Conservation (phyloP, 2,797 vertebrate genomes). For the Synanceia verrucosa region DNA sequence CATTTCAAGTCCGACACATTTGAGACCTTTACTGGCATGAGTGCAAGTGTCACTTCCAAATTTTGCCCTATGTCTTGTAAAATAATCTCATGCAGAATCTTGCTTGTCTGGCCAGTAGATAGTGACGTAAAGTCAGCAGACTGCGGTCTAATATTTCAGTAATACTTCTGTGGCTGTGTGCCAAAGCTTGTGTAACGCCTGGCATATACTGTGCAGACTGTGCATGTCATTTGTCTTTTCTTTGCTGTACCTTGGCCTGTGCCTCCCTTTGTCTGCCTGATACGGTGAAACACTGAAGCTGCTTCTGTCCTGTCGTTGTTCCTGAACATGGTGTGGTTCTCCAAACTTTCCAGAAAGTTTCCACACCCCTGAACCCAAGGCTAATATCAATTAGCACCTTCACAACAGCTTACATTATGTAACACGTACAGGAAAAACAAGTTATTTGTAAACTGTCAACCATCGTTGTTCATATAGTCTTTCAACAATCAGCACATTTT, state of each 20-base stretch:
- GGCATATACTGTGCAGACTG: no score
- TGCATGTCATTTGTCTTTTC: no score
- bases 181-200: no score
- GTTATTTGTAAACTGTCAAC: neutral
- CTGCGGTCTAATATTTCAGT: neutral
- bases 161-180: neutral
- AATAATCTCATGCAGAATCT: neutral
- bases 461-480: slow-evolving; percentile 35
- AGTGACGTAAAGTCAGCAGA: neutral
- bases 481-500: neutral
- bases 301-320: slow-evolving; percentile 1
- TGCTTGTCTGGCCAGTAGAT: neutral
- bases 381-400: neutral
- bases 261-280: neutral
- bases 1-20: neutral
- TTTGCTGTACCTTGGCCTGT: no score
- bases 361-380: neutral
- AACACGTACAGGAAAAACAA: neutral
- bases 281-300: neutral
- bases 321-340: neutral
- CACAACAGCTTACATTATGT: neutral
- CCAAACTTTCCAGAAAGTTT: neutral
- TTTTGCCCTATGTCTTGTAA: neutral
- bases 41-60: slow-evolving; percentile 15
- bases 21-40: neutral